Percentiles rank a stretch among this genome's conserved stretches.
These are phyloP conservation scores for Mayetiola destructor DNA, from an alignment of 2,888 invertebrate species.

Conservation along the genomic window DNA sequence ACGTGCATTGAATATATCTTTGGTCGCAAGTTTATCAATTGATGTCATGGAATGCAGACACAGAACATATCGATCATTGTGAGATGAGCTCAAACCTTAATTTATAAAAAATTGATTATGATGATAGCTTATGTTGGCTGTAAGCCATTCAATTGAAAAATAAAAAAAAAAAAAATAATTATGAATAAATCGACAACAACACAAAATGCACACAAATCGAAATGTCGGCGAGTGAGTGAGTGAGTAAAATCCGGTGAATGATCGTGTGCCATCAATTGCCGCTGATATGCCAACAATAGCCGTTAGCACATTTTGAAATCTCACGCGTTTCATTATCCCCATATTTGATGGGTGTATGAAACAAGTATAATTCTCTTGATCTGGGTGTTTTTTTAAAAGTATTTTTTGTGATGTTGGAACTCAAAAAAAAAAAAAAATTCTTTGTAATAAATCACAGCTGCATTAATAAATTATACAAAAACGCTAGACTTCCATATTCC, in stretches of 20 bases:
- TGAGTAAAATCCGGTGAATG: too few species aligned
- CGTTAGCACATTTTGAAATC: constrained; percentile 1
- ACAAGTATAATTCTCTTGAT: background rate
- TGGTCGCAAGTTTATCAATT: too few species aligned
- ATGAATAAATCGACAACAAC: background rate
- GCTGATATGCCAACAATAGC: too few species aligned
- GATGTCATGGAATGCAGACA: constrained; percentile 3
- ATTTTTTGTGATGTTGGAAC: background rate
- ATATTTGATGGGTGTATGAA: background rate
- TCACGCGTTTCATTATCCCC: background rate
- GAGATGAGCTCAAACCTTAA: background rate
- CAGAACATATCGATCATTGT: background rate
- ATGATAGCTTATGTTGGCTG: too few species aligned
- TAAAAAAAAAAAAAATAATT: background rate
- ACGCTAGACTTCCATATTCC: too few species aligned
- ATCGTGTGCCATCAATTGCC: constrained; percentile 12
- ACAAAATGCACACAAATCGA: too few species aligned
- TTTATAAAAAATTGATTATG: background rate
- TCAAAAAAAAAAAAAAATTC: background rate
- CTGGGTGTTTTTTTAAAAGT: background rate
- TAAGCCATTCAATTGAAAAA: background rate
- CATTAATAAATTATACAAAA: too few species aligned
- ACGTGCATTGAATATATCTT: too few species aligned
- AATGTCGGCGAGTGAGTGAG: too few species aligned
- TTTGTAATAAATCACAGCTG: constrained; percentile 12